Conservation (phyloP, 2,888 invertebrate genomes). For the Norana najaformis region DNA sequence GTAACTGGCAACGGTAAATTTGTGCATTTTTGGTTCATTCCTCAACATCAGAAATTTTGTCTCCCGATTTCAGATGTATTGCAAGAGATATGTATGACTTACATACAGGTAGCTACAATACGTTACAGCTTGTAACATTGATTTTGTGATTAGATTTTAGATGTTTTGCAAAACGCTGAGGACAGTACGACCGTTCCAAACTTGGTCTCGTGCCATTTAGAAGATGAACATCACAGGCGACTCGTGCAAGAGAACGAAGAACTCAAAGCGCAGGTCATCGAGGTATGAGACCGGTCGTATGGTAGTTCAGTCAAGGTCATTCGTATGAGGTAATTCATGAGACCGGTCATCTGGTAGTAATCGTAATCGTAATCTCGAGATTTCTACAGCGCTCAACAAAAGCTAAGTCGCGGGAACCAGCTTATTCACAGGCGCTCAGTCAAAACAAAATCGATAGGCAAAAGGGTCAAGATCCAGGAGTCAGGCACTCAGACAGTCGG, state of each 20-base stretch:
- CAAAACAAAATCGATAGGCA: no score
- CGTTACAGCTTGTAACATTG: neutral
- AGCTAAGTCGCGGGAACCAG: no score
- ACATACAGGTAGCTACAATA: neutral
- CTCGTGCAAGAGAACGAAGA: constrained; percentile 93
- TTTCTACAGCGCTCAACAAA: no score
- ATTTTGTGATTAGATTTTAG: constrained; percentile 51
- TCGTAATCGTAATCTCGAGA: neutral
- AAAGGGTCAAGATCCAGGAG: no score
- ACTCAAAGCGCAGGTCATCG: constrained; percentile 88
- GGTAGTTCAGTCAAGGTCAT: neutral
- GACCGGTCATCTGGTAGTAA: neutral
- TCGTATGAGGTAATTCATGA: neutral
- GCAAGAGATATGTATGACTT: no score
- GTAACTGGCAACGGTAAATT: no score
- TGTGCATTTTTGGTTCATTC: no score
- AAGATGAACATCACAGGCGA: constrained; percentile 91
- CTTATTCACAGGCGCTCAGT: no score
- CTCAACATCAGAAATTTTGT: no score
- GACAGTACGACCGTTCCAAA: constrained; percentile 60
- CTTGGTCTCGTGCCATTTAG: constrained; percentile 69
- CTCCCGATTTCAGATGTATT: no score
- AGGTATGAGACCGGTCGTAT: constrained; percentile 68
- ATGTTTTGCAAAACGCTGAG: constrained; percentile 55
- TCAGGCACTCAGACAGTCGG: no score